Base-by-base conservation (phyloP, 2,113 vertebrate species). In the Elgaria multicarinata region DNA sequence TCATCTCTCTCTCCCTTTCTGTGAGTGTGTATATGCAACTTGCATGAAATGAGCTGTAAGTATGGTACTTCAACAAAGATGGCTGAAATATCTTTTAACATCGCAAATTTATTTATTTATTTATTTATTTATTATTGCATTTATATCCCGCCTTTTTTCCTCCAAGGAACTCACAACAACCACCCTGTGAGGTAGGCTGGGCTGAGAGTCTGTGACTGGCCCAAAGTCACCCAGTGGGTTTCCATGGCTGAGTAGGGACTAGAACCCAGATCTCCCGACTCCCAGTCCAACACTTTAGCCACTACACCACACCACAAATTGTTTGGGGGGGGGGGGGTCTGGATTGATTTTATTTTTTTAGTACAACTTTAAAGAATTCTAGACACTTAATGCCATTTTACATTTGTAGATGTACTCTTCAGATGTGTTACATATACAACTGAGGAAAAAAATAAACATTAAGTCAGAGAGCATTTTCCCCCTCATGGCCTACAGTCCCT, bases 71-170 rank as follows among this genome's bases (percentile, higher is more conserved):
- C 74, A n/a, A 50, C 31, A 85, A 67, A 62, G 28, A 13, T n/a
- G 18, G 28, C 39, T n/a, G 24, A 64, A 79, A 69, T 64, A 0
- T 44, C 12, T 62, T 71, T 6, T 69, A 42, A 77, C 0, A 0
- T n/a, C 62, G 58, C 80, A 80, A 91, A 92, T 87, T 86, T n/a
- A n/a, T n/a, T n/a, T n/a, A n/a, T n/a, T n/a, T n/a, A n/a, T n/a
- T n/a, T n/a, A n/a, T n/a, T n/a, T n/a, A n/a, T n/a, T n/a, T n/a
- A n/a, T n/a, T n/a, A n/a, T n/a, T n/a, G n/a, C n/a, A n/a, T n/a
- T n/a, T n/a, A n/a, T n/a, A n/a, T n/a, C n/a, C n/a, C n/a, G n/a
- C n/a, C n/a, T n/a, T n/a, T n/a, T n/a, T n/a, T n/a, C n/a, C n/a
- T n/a, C n/a, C n/a, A n/a, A n/a, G n/a, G n/a, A n/a, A n/a, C n/a